Evolutionary conservation across 2,888 invertebrate genomes (phyloP).

Genomic region (Aspidiotus rigidus): DNA sequence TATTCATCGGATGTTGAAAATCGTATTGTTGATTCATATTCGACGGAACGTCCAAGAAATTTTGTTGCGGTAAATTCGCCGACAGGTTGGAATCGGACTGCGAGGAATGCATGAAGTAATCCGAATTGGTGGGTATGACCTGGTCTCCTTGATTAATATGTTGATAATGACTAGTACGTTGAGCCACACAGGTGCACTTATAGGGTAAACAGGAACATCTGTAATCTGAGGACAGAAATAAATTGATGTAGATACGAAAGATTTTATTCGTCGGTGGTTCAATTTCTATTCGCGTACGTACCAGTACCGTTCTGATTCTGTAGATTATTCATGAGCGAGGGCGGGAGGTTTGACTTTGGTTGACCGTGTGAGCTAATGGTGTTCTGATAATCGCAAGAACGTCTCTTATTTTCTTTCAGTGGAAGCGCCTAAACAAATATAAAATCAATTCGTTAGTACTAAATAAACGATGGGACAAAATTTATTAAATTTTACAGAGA

Average conservation of each 20-base stretch:
- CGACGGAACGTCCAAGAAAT: conserved; percentile 33
- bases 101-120: conserved; percentile 18
- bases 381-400: conserved; percentile 16
- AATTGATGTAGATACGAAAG: no score
- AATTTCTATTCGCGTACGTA: neutral
- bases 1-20: neutral
- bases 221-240: conserved; percentile 47
- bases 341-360: neutral
- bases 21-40: conserved; percentile 21
- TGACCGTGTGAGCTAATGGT: conserved; percentile 1
- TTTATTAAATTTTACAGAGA: no score
- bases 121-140: conserved; percentile 2
- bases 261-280: no score
- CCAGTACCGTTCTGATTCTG: conserved; percentile 13
- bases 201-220: conserved; percentile 66
- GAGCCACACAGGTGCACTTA: conserved; percentile 54
- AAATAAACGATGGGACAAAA: no score
- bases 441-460: no score
- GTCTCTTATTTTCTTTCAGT: conserved; percentile 17
- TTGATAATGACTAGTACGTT: conserved; percentile 29
- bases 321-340: conserved; percentile 5
- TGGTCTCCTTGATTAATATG: conserved; percentile 22
- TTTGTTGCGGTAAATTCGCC: conserved; percentile 4
- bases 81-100: conserved; percentile 11
- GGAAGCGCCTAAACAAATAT: conserved; percentile 7